These are phyloP conservation scores for Eospalax fontanierii DNA, from an alignment of 2,797 vertebrate genomes.

Conservation along the genomic window DNA sequence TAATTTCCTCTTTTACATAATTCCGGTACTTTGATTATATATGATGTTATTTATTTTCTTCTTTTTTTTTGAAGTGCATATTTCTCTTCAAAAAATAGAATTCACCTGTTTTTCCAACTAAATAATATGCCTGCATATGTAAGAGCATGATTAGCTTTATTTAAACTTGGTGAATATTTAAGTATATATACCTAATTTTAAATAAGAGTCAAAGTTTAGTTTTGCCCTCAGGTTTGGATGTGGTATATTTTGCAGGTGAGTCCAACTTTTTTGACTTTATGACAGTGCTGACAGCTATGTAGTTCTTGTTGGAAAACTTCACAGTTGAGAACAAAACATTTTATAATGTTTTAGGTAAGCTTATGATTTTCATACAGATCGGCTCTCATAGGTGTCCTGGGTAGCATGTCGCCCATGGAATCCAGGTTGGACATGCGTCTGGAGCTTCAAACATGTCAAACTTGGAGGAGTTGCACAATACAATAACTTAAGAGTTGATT, in stretches of 20 bases:
- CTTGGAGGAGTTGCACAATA: constrained; percentile 41
- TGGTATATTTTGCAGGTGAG: constrained; percentile 24
- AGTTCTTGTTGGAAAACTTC: not conserved
- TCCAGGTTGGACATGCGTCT: not conserved
- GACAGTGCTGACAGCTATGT: not conserved
- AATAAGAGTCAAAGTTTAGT: constrained; percentile 63
- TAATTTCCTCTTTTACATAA: constrained; percentile 56
- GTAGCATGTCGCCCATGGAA: no score
- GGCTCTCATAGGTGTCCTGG: not conserved
- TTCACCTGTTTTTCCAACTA: constrained; percentile 36
- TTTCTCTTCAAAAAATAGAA: not conserved
- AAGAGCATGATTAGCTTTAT: constrained; percentile 22
- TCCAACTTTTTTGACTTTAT: not conserved
- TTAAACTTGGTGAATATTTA: constrained; percentile 61
- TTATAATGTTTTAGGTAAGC: not conserved
- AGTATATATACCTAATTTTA: constrained; percentile 65
- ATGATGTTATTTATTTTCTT: not conserved
- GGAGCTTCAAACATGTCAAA: constrained; percentile 62
- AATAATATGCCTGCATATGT: constrained; percentile 10
- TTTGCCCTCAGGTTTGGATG: constrained; percentile 82
- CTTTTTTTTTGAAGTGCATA: not conserved
- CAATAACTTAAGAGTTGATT: not conserved
- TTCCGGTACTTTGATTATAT: not conserved
- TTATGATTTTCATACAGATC: not conserved
- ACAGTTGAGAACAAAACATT: not conserved